A percentile compares a stretch with the other conserved stretches of the same genome.
Conservation (phyloP, 1,140 invertebrate species). For the Trachymyrmex septentrionalis region DNA sequence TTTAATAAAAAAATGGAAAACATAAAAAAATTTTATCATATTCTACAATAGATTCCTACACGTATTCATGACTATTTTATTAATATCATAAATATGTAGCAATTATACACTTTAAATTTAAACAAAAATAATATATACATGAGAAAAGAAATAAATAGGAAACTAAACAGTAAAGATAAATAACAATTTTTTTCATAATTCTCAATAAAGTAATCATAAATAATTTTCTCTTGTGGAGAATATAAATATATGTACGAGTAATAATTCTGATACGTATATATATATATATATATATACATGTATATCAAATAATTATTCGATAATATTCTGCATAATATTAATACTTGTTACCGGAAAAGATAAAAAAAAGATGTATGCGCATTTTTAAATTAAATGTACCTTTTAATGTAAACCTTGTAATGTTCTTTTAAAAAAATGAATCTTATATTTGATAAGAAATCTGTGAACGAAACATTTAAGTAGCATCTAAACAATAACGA, state of each 20-base stretch:
- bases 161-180: no score
- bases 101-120: not conserved
- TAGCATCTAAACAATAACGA: no score
- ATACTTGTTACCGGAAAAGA: not conserved
- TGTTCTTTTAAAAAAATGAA: no score
- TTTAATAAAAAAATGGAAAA: slow-evolving; percentile 16
- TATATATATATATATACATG: not conserved
- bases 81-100: not conserved
- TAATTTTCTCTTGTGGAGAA: no score
- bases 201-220: no score
- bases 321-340: not conserved
- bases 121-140: no score
- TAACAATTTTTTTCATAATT: no score
- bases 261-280: not conserved
- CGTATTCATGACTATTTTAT: not conserved
- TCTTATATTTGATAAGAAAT: no score
- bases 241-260: no score
- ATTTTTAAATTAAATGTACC: not conserved
- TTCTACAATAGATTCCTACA: not conserved
- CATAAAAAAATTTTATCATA: not conserved
- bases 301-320: not conserved
- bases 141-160: no score
- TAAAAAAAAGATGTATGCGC: not conserved
- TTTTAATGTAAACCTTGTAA: not conserved
- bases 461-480: no score